These are phyloP conservation scores for Drosophila lowei DNA, from an alignment of 1,140 invertebrate species.

Conservation along the genomic window DNA sequence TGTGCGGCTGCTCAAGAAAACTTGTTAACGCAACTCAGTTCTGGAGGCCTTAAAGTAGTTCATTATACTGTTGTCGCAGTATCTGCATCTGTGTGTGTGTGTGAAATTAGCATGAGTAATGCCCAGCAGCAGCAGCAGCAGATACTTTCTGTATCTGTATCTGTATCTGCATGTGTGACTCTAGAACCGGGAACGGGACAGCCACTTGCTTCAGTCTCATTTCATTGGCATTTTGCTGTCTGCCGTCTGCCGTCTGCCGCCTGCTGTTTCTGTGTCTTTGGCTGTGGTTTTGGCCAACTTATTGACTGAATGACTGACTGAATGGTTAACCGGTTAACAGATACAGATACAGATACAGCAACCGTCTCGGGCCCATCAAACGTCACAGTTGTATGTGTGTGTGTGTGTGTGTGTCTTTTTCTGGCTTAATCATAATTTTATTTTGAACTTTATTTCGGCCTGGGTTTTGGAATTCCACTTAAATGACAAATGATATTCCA, in stretches of 20 bases:
- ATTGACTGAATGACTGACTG: slow-evolving; percentile 46
- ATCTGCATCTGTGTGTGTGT: slow-evolving; percentile 12
- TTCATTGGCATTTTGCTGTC: slow-evolving; percentile 67
- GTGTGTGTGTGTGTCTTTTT: slow-evolving; percentile 15
- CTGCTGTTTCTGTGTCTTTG: slow-evolving; percentile 10
- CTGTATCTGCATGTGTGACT: slow-evolving; percentile 17
- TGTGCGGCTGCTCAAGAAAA: slow-evolving; percentile 14
- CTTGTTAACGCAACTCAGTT: slow-evolving; percentile 30
- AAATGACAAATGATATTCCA: slow-evolving; percentile 7
- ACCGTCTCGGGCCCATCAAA: slow-evolving; percentile 34
- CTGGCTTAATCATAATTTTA: slow-evolving; percentile 45
- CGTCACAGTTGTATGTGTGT: slow-evolving; percentile 28
- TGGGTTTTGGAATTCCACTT: slow-evolving; percentile 13
- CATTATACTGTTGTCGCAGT: slow-evolving; percentile 59
- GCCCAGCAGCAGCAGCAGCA: slow-evolving; percentile 9
- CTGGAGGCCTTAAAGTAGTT: slow-evolving; percentile 63
- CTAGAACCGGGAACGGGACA: slow-evolving; percentile 55
- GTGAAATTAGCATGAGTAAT: slow-evolving; percentile 81
- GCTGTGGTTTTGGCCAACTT: slow-evolving; percentile 50
- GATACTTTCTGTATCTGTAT: slow-evolving; percentile 38
- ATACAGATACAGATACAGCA: slow-evolving; percentile 12
- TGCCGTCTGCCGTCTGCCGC: slow-evolving; percentile 4
- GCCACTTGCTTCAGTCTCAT: slow-evolving; percentile 60
- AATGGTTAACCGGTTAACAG: slow-evolving; percentile 61
- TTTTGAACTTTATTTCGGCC: slow-evolving; percentile 40